Evolutionary conservation across 2,888 invertebrate species (phyloP).

Genomic region (Latrodectus hesperus): DNA sequence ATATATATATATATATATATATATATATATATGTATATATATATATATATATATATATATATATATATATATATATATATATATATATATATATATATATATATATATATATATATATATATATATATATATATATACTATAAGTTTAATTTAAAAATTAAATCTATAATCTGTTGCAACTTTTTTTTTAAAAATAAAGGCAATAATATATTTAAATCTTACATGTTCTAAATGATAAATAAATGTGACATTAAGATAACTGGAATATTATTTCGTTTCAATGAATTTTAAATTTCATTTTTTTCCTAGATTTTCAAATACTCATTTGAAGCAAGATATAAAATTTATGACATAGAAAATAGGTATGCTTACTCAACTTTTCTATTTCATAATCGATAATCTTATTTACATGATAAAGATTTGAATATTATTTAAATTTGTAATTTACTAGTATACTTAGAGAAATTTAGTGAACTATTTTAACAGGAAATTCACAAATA

Average conservation of each 20-base stretch:
- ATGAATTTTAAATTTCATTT: not conserved
- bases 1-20: too few species aligned
- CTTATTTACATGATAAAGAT: not conserved
- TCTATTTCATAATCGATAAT: not conserved
- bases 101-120: too few species aligned
- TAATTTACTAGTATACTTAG: too few species aligned
- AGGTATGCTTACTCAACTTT: constrained; percentile 10
- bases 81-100: too few species aligned
- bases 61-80: too few species aligned
- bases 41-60: too few species aligned
- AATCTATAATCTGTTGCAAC: not conserved
- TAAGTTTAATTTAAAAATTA: not conserved
- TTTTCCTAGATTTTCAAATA: constrained; percentile 58
- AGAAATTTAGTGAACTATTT: too few species aligned
- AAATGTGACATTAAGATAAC: not conserved
- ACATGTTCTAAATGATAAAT: not conserved
- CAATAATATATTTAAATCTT: not conserved
- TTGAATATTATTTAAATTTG: too few species aligned
- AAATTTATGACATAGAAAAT: constrained; percentile 67
- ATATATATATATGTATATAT: too few species aligned
- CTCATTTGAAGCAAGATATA: constrained; percentile 67
- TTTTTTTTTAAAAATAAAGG: not conserved
- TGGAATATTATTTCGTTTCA: not conserved
- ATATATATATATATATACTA: too few species aligned
- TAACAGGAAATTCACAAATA: too few species aligned